Evolutionary conservation across 2,113 vertebrate genomes (phyloP), one percentile per base, ranked within the genome.

Genomic region (Octodon degus): DNA sequence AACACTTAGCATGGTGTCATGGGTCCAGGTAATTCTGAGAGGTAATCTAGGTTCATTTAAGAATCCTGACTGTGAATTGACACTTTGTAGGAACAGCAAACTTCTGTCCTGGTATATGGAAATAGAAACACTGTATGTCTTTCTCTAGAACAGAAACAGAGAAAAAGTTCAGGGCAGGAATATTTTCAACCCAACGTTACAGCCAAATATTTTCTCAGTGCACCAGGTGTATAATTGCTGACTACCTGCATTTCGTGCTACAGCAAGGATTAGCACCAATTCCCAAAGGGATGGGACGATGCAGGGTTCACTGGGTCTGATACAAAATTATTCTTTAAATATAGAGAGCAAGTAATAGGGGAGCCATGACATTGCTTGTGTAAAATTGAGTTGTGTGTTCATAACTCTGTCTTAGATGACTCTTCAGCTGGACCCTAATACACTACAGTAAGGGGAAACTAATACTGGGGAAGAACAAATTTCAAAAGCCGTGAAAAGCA

Each of bases 1-100:
- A 89, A 91, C 65, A 30, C 13, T 88, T 80, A 63, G 13, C 7
- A 90, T 65, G 11, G 8, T 47, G 81, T 24, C 43, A 9, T 32
- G 34, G 5, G 8, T 89, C 47, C 89, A 43, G 62, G 32, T 91
- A 81, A 86, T 89, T 91, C 37, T 94, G 40, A 91, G 63, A 94
- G 14, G 37, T 47, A 65, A 80, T 65, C 7, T 60, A 86, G 76
- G 19, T 58, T 60, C 27, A 40, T 47, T 84, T 84, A 55, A 89
- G 70, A 86, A 62, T 83, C 14, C 90, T 22, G 6, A 60, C n/a
- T 68, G 83, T 86, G 1, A 65, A 74, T 72, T 81, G 13, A 3
- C 16, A 43, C 12, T 79, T 62, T 40, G 12, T 68, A 62, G 60
- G 80, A 95, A 85, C 2, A 67, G 4, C 9, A 79, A 37, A 62